These are phyloP conservation scores for Phylloscopus whistleri DNA, from an alignment of 2,113 vertebrate genomes.

Conservation along the genomic window DNA sequence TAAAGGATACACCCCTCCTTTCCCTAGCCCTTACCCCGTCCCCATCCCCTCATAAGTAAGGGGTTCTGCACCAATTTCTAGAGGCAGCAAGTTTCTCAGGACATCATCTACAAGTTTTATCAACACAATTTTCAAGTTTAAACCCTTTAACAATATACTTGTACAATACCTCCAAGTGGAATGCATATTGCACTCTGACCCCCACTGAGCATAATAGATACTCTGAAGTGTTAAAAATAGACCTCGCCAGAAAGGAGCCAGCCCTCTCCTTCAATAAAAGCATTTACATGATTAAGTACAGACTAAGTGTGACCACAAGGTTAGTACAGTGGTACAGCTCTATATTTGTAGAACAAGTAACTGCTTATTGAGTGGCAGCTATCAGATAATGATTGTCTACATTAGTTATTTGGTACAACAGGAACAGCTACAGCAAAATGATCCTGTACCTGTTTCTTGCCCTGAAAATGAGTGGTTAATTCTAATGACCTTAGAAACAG, in stretches of 20 bases:
- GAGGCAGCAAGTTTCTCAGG: not conserved
- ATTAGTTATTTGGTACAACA: slow-evolving; percentile 48
- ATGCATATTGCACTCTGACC: slow-evolving; percentile 19
- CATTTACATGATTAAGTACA: not conserved
- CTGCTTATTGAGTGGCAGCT: not conserved
- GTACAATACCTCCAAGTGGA: not conserved
- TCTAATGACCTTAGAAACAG: not conserved
- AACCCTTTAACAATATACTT: not conserved
- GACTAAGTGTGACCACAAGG: not conserved
- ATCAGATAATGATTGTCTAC: slow-evolving; percentile 46
- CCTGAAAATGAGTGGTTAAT: slow-evolving; percentile 18
- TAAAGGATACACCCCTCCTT: not conserved
- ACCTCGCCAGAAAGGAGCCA: slow-evolving; percentile 40
- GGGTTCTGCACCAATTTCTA: not conserved
- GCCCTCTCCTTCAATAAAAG: slow-evolving; percentile 10
- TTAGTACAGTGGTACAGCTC: not conserved
- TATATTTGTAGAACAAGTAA: not conserved
- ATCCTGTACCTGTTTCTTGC: not conserved
- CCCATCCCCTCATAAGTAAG: not conserved
- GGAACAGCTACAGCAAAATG: not conserved
- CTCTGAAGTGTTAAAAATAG: slow-evolving; percentile 14
- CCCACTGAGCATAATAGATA: not conserved
- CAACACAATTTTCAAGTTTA: not conserved
- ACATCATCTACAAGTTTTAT: not conserved
- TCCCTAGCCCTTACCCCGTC: not conserved